Percentiles rank a stretch among this genome's conserved stretches.
Conservation (phyloP, 2,888 invertebrate species). For the Chalcosyrphus nemorum region DNA sequence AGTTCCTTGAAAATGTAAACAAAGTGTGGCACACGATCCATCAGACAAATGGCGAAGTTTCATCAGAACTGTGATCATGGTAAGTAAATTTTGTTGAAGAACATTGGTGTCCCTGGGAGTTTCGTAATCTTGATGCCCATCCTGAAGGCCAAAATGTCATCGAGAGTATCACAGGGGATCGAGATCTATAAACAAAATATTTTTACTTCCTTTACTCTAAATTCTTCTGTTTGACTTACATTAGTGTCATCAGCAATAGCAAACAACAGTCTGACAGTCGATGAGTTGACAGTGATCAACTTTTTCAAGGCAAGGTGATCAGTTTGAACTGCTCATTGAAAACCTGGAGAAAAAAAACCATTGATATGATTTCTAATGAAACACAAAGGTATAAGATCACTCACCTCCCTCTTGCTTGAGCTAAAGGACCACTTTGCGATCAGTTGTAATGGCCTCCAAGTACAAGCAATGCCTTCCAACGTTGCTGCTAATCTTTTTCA, state of each 20-base stretch:
- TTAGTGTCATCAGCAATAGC: constrained; percentile 78
- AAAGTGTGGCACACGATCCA: constrained; percentile 80
- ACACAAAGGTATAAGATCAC: constrained; percentile 51
- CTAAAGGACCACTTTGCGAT: constrained; percentile 79
- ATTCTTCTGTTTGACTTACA: constrained; percentile 72
- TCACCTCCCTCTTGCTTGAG: constrained; percentile 79
- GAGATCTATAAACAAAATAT: constrained; percentile 74
- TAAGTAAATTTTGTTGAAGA: constrained; percentile 76
- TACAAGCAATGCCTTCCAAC: constrained; percentile 74
- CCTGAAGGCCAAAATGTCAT: constrained; percentile 78
- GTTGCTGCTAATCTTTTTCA: constrained; percentile 75
- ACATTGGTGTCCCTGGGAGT: constrained; percentile 76
- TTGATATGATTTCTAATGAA: background rate
- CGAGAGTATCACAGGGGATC: constrained; percentile 78
- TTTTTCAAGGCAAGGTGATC: constrained; percentile 76
- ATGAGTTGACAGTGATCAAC: constrained; percentile 66
- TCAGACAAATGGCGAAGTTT: constrained; percentile 76
- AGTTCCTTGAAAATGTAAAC: constrained; percentile 79
- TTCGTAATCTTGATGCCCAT: constrained; percentile 79
- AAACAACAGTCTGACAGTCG: constrained; percentile 73
- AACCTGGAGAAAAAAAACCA: constrained; percentile 76
- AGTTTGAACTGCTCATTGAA: constrained; percentile 80
- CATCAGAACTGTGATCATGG: constrained; percentile 76
- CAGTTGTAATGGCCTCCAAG: constrained; percentile 76
- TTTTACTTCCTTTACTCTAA: background rate